Base-by-base conservation (phyloP, 1,140 invertebrate genomes). In the Phocides pigmalion region DNA sequence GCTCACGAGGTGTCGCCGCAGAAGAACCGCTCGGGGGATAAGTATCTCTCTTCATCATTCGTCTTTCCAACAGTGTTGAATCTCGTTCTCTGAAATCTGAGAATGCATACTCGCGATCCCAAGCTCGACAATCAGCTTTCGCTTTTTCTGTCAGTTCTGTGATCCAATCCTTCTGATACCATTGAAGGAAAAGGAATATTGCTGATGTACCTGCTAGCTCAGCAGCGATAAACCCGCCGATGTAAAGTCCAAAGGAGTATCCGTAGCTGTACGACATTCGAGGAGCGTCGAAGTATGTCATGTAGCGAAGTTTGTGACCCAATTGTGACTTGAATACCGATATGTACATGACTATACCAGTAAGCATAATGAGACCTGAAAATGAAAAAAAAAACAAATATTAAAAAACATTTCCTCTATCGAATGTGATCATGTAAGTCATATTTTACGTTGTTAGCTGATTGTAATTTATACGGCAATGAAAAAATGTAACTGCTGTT, bases 291-390 rank as follows among this genome's bases (percentile, higher is more conserved):
- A 96, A 93, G 46, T 94, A 92, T 0, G 96, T 97, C 72, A 95
- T 94, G 14, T 97, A 95, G 56, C 96, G 93, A 22, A 98, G 88
- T 87, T 98, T 98, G 62, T 95, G 95, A 2, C 96, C 96, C 11
- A 98, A 94, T 93, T 98, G 97, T 0, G 97, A 95, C 90, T 98
- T 98, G 78, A 98, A 96, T 51, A 97, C 95, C 8, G 97, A 97
- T 92, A 98, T 97, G 93, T 98, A 98, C 93, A 98, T 96, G 68
- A 98, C 96, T 79, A 98, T 94, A 15, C 96, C 97, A 56, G 96
- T 95, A 54, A 98, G 93, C 95, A 98, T 97, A 53, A 97, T 92
- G 32, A 98, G 92, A 80, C 97, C 97, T 97, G 89, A 14, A 93
- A 93, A 73, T 59, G 80, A 68, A 70, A 73, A 56, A 63, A 54